phyloP scores from a whole-genome alignment of 2,113 vertebrate genomes.

The Grammomys dolichurus region DNA sequence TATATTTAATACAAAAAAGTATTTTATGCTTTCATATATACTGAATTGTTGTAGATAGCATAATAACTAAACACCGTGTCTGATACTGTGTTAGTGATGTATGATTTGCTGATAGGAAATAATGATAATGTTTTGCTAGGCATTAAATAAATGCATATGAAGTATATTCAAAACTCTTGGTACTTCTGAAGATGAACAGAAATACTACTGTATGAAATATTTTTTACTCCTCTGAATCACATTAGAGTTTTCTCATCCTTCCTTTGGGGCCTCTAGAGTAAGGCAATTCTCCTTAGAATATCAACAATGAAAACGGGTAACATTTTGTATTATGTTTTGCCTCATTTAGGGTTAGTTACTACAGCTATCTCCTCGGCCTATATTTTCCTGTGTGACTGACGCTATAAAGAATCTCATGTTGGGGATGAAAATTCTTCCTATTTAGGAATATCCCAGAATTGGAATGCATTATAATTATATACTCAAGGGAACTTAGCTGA shows the following conservation, averaged over 20 bases:
- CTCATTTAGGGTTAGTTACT: slow-evolving; percentile 63
- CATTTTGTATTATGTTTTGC: slow-evolving; percentile 32
- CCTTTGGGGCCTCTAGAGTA: neutral
- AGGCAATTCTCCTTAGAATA: slow-evolving; percentile 34
- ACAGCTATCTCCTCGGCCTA: neutral
- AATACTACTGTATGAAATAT: slow-evolving; percentile 47
- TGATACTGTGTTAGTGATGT: neutral
- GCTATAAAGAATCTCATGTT: slow-evolving; percentile 36
- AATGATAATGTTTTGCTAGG: slow-evolving; percentile 4
- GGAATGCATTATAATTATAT: slow-evolving; percentile 74
- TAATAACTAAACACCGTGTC: neutral
- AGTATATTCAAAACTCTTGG: slow-evolving; percentile 24
- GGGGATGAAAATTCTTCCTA: slow-evolving; percentile 59
- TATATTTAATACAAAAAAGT: neutral
- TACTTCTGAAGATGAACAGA: slow-evolving; percentile 53
- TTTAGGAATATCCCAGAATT: slow-evolving; percentile 61
- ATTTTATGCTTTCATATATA: neutral
- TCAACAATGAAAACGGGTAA: slow-evolving; percentile 42
- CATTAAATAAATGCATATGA: neutral
- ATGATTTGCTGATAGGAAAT: slow-evolving; percentile 41
- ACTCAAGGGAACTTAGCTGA: slow-evolving; percentile 65
- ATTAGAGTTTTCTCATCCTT: slow-evolving; percentile 23
- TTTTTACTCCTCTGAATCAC: slow-evolving; percentile 13
- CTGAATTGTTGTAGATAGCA: neutral
- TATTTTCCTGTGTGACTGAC: slow-evolving; percentile 60